These are phyloP conservation scores for Siniperca obscura DNA, from an alignment of 2,797 vertebrate species.

Conservation along the genomic window DNA sequence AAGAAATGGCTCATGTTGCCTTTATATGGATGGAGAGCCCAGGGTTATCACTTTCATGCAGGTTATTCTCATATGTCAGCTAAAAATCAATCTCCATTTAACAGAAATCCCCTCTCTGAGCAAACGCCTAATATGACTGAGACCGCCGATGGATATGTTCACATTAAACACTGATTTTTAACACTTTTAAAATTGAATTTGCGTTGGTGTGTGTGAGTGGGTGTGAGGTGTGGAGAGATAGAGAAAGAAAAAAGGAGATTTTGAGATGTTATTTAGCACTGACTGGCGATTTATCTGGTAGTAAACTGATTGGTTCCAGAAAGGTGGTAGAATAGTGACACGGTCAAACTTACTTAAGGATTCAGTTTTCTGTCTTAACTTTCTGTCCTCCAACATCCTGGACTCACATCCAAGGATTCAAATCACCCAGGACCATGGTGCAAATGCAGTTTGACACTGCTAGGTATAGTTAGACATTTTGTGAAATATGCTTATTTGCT, in stretches of 20 bases:
- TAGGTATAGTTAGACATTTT: background rate
- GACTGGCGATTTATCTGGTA: slow-evolving; percentile 29
- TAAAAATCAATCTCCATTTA: slow-evolving; percentile 67
- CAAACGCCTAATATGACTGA: slow-evolving; percentile 31
- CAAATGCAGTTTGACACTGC: background rate
- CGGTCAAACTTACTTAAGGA: background rate
- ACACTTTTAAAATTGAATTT: slow-evolving; percentile 48
- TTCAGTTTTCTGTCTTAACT: background rate
- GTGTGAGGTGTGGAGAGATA: slow-evolving; percentile 28
- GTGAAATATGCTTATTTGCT: background rate
- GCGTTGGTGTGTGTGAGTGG: background rate
- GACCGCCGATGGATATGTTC: slow-evolving; percentile 29
- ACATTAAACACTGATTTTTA: slow-evolving; percentile 59
- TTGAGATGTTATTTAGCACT: slow-evolving; percentile 28
- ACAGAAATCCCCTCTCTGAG: slow-evolving; percentile 51
- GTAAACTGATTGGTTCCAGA: slow-evolving; percentile 37
- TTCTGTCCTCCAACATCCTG: background rate
- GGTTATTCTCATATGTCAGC: slow-evolving; percentile 61
- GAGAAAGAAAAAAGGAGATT: slow-evolving; percentile 14
- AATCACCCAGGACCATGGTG: background rate
- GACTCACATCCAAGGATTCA: background rate
- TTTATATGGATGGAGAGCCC: slow-evolving; percentile 55
- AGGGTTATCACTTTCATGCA: slow-evolving; percentile 63
- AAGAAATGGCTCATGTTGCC: slow-evolving; percentile 60
- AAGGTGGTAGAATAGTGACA: slow-evolving; percentile 4